phyloP scores from a whole-genome alignment of 2,113 vertebrate species.

The Passer montanus region DNA sequence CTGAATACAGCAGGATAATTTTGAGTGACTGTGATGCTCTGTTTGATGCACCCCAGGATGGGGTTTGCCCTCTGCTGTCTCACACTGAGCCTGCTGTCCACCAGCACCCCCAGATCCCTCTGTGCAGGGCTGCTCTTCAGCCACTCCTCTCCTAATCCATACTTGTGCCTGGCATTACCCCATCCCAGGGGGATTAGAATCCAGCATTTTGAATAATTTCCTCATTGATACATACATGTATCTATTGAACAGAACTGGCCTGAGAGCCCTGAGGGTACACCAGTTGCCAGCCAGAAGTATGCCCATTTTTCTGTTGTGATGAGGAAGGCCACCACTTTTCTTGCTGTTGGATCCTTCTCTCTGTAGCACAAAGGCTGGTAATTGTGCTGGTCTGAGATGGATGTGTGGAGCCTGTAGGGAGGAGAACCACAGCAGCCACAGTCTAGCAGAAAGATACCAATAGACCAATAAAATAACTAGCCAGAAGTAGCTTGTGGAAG shows the following conservation, averaged over 20 bases:
- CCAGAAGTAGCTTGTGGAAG: background rate
- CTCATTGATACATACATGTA: background rate
- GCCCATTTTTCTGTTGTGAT: background rate
- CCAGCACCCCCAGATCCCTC: background rate
- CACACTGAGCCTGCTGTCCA: background rate
- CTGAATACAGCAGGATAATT: background rate
- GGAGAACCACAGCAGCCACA: background rate
- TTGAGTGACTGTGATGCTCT: background rate
- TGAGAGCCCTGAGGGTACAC: background rate
- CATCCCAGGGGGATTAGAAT: background rate
- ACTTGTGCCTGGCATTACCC: background rate
- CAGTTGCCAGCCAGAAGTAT: background rate
- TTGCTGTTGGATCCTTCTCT: background rate
- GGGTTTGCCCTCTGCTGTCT: background rate
- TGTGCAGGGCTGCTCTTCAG: background rate
- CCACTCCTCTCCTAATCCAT: background rate
- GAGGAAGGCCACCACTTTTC: background rate
- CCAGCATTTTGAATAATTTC: background rate
- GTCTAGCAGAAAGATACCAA: background rate
- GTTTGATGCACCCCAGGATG: background rate
- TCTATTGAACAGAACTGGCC: background rate
- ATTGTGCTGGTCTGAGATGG: background rate
- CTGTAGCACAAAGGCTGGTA: background rate
- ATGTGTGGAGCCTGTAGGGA: background rate
- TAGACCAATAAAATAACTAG: background rate